Percentiles rank a stretch among this genome's conserved stretches.
Conservation (phyloP, 2,113 vertebrate genomes). For the Aldabrachelys gigantea region DNA sequence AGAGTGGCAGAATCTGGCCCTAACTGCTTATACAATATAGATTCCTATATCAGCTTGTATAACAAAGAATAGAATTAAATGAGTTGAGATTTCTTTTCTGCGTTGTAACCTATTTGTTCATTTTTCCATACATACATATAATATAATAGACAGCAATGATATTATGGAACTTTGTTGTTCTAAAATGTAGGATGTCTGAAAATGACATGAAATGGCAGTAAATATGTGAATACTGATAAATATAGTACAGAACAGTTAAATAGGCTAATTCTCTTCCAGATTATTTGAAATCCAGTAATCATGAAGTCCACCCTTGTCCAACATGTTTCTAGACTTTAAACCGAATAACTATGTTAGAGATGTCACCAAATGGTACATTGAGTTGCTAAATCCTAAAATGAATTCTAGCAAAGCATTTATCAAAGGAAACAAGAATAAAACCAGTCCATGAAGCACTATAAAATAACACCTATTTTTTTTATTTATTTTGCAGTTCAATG, state of each 20-base stretch:
- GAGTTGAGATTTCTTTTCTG: background rate
- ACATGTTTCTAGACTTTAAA: background rate
- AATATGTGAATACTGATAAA: rapidly evolving
- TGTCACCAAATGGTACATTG: constrained; percentile 3
- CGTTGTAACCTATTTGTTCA: background rate
- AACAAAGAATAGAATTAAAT: background rate
- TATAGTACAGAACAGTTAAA: background rate
- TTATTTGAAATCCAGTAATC: background rate
- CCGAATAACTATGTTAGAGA: background rate
- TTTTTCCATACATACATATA: background rate
- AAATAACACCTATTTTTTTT: constrained; percentile 23
- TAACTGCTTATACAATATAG: rapidly evolving
- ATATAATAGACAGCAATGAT: background rate
- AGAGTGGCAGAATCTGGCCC: background rate
- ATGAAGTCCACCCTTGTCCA: background rate
- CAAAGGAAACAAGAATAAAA: constrained; percentile 55
- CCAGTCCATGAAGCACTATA: background rate
- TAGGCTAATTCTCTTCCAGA: background rate
- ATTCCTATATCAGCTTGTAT: background rate
- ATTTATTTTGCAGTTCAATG: constrained; percentile 43
- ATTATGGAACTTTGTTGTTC: background rate
- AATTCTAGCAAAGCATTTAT: background rate
- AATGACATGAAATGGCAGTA: background rate
- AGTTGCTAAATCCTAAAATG: constrained; percentile 36
- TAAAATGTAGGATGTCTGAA: background rate